Percentiles rank a stretch among this genome's conserved stretches.
Evolutionary conservation across 2,888 invertebrate genomes (phyloP).

Genomic region (Lasioglossum marginatum): DNA sequence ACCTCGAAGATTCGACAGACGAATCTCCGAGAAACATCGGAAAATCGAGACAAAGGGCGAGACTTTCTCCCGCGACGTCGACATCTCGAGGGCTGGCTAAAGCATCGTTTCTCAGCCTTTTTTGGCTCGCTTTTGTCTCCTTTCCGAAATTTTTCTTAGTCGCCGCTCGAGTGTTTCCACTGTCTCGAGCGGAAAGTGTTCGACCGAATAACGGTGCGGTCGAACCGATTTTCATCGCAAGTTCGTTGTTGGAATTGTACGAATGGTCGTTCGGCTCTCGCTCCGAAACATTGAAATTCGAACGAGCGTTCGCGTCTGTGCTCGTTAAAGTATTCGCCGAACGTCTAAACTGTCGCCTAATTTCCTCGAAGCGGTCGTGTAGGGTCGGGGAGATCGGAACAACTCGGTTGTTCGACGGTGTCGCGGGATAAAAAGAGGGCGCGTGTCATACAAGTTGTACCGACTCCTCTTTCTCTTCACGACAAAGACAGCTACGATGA

Average conservation of each 20-base stretch:
- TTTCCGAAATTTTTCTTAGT: neutral
- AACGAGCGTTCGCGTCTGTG: too few relatives aligned
- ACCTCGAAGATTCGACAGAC: neutral
- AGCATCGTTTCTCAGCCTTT: neutral
- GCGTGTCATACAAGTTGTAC: slow-evolving; percentile 60
- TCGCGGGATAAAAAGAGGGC: slow-evolving; percentile 34
- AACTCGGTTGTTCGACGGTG: neutral
- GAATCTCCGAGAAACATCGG: neutral
- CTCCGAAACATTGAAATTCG: too few relatives aligned
- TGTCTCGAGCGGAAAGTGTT: neutral
- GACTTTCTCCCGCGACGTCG: neutral
- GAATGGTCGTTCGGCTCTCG: too few relatives aligned
- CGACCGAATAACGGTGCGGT: neutral
- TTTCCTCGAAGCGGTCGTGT: neutral
- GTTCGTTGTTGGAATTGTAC: neutral
- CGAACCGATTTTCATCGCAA: neutral
- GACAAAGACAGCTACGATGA: slow-evolving; percentile 66
- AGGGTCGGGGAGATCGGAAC: neutral
- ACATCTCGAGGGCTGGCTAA: neutral
- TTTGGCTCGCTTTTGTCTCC: neutral
- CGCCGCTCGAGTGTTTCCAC: neutral
- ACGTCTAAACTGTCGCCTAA: neutral
- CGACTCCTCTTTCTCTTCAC: slow-evolving; percentile 44
- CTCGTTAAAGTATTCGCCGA: too few relatives aligned
- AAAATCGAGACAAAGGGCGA: neutral